A percentile compares a stretch with the other conserved stretches of the same genome.
These are phyloP conservation scores for Phasia obesa DNA, from an alignment of 2,888 invertebrate genomes.

Conservation along the genomic window DNA sequence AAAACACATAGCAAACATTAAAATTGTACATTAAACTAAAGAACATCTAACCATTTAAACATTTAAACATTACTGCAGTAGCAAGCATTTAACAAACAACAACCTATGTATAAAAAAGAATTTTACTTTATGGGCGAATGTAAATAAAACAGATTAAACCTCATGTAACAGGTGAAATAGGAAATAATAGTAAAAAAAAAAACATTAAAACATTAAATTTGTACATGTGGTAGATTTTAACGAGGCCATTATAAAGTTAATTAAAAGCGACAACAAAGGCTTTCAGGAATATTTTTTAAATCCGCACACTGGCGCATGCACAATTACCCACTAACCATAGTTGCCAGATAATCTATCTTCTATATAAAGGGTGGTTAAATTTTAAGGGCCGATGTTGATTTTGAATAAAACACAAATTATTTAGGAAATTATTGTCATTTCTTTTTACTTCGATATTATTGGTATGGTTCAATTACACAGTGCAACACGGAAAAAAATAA, in stretches of 20 bases:
- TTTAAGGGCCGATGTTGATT: too few species aligned
- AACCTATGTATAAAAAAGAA: slow-evolving; percentile 1
- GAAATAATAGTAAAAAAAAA: slow-evolving; percentile 18
- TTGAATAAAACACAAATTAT: too few species aligned
- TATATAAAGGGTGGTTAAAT: too few species aligned
- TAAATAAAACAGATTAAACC: slow-evolving; percentile 24
- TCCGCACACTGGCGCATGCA: background rate
- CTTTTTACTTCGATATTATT: too few species aligned
- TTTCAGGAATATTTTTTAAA: slow-evolving; percentile 45
- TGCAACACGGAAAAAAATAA: too few species aligned
- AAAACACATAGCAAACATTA: slow-evolving; percentile 26
- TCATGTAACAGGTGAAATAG: slow-evolving; percentile 33
- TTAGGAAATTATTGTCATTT: too few species aligned
- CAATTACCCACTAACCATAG: too few species aligned
- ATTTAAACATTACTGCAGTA: slow-evolving; percentile 18
- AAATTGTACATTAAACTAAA: slow-evolving; percentile 21
- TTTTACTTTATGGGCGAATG: slow-evolving; percentile 3
- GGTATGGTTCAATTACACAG: too few species aligned
- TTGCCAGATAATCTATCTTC: too few species aligned
- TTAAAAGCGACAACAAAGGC: slow-evolving; percentile 60
- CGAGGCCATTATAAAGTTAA: slow-evolving; percentile 68
- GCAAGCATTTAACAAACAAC: slow-evolving; percentile 32
- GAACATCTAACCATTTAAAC: slow-evolving; percentile 26
- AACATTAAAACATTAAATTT: slow-evolving; percentile 34
- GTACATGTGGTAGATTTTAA: slow-evolving; percentile 56